Conservation (phyloP, 1,140 invertebrate genomes). For the Magallana ariakensis region DNA sequence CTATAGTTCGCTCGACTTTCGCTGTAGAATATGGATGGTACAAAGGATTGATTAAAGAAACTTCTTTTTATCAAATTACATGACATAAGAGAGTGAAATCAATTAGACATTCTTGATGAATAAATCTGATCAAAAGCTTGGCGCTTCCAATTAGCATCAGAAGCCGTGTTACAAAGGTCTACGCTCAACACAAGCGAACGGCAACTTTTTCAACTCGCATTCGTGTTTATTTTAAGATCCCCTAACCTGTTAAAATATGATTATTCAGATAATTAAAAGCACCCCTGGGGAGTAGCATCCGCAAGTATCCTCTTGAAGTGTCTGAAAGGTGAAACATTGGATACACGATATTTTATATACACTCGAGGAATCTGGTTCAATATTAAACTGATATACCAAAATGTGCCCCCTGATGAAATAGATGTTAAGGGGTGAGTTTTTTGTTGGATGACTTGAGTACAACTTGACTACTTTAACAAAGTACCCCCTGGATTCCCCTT, state of each 20-base stretch:
- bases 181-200: neutral
- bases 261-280: slow-evolving; percentile 32
- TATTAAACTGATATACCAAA: neutral
- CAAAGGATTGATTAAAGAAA: too few relatives aligned
- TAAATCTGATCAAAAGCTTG: neutral
- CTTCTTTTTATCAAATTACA: too few relatives aligned
- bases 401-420: neutral
- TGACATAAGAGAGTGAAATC: neutral
- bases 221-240: slow-evolving; percentile 19
- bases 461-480: neutral
- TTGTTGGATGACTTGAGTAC: neutral
- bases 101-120: neutral
- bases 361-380: slow-evolving; percentile 3
- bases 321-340: neutral
- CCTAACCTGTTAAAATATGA: slow-evolving; percentile 33
- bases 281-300: slow-evolving; percentile 8
- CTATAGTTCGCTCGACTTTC: too few relatives aligned
- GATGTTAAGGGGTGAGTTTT: neutral
- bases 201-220: slow-evolving; percentile 4
- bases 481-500: neutral
- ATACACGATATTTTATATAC: slow-evolving; percentile 20
- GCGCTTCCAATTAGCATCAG: neutral
- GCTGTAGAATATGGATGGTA: too few relatives aligned
- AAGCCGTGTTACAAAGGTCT: neutral
- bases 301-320: slow-evolving; percentile 12